A percentile compares a stretch with the other conserved stretches of the same genome.
Evolutionary conservation across 2,797 vertebrate species (phyloP).

Genomic region (Myotis pilosus): DNA sequence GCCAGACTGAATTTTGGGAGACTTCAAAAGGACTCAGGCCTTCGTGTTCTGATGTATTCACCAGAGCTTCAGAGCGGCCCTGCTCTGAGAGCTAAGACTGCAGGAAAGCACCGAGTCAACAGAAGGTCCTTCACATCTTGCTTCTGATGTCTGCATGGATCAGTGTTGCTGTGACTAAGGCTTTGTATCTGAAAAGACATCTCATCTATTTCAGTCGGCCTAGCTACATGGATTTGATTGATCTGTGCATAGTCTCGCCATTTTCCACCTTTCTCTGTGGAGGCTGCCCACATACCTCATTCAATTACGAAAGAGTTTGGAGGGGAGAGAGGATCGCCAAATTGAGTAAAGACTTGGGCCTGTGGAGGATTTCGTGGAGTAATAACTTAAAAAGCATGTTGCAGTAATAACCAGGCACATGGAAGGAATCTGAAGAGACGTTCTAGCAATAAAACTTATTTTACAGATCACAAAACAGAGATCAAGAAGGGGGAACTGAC

Average conservation of each 20-base stretch:
- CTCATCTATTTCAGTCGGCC: not conserved
- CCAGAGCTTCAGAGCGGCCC: no score
- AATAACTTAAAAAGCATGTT: not conserved
- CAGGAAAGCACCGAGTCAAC: not conserved
- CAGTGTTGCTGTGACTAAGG: constrained; percentile 14
- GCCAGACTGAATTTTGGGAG: not conserved
- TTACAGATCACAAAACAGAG: not conserved
- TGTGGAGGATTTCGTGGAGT: not conserved
- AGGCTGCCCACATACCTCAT: not conserved
- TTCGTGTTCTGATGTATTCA: not conserved
- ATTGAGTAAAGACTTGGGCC: not conserved
- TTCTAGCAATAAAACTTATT: not conserved
- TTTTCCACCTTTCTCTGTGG: constrained; percentile 5
- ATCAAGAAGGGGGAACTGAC: not conserved
- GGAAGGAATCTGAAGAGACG: not conserved
- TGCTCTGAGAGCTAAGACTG: not conserved
- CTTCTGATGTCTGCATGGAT: not conserved
- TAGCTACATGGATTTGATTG: not conserved
- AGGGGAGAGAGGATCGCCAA: not conserved
- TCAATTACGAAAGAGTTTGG: not conserved
- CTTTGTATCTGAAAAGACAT: constrained; percentile 29
- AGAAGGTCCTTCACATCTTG: not conserved
- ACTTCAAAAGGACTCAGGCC: not conserved
- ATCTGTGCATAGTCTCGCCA: not conserved
- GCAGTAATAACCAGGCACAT: not conserved